Evolutionary conservation across 2,113 vertebrate species (phyloP), one percentile per base, ranked within the genome.

Genomic region (Tragelaphus imberbis): DNA sequence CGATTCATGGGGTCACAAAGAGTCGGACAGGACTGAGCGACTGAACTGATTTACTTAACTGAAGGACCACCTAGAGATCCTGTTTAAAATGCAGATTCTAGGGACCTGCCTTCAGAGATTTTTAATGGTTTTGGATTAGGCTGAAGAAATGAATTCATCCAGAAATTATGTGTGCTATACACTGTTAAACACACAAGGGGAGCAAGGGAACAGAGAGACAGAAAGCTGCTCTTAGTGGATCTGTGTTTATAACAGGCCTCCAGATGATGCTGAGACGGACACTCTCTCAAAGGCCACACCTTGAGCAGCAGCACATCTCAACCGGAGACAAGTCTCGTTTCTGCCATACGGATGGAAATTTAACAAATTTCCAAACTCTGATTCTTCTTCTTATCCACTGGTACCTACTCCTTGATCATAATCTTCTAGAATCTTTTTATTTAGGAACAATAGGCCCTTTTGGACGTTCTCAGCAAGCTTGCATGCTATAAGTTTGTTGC

Each of bases 111-210:
- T 58, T 33, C 17, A 36, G 33, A 51, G 49, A 80, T 85, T 85
- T 97, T 82, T 40, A 49, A 4, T 59, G 51, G 16, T 96, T 75
- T 56, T 86, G 28, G 17, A 63, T 23, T 63, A 36, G 82, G 79
- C 36, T 79, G 6, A 12, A 93, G 84, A 96, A 91, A 84, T 91
- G 90, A 33, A 87, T 84, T 94, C 25, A 36, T 40, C 51, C 10
- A 27, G 56, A 28, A 95, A 51, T 49, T 53, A n/a, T 4, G 10
- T 77, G 28, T 88, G 40, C 23, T 49, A n/a, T 23, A 82, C 12
- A 40, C 36, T 86, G 17, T 81, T 71, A 63, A 82, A 96, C 59
- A 61, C 61, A 80, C n/a, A 17, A 71, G 11, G 58, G 36, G 7
- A 33, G 11, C 49, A 68, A 55, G 28, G 14, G n/a, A 86, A 36